Evolutionary conservation across 2,797 vertebrate genomes (phyloP).

Genomic region (Propithecus deckenii): DNA sequence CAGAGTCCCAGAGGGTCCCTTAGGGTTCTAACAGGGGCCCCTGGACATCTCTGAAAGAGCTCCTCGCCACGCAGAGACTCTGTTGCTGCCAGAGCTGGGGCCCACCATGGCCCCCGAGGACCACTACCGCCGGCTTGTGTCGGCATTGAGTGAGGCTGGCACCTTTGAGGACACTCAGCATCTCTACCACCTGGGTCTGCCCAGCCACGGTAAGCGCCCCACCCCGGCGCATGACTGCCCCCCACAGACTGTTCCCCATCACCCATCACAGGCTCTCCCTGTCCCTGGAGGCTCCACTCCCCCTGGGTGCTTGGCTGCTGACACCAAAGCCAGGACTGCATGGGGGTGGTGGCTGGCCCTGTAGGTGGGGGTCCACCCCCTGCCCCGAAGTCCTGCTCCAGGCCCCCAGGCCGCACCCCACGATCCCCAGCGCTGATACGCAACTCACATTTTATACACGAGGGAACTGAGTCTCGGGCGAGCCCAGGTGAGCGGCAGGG

Average conservation of each 20-base stretch:
- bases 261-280: neutral
- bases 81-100: slow-evolving; percentile 89
- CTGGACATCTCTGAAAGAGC: neutral
- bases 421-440: neutral
- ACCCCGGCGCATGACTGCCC: neutral
- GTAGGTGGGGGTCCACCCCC: neutral
- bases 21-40: neutral
- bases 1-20: neutral
- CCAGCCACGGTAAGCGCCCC: slow-evolving; percentile 86
- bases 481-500: neutral
- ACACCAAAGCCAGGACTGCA: neutral
- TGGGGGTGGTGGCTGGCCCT: neutral
- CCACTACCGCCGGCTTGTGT: slow-evolving; percentile 97
- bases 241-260: neutral
- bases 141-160: slow-evolving; percentile 93
- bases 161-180: slow-evolving; percentile 96
- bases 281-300: neutral
- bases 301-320: neutral
- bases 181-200: slow-evolving; percentile 95
- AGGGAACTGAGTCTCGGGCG: neutral
- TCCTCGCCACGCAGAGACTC: slow-evolving; percentile 87
- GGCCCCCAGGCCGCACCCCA: too few relatives aligned
- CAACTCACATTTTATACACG: neutral
- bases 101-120: slow-evolving; percentile 97
- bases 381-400: neutral